A percentile compares a stretch with the other conserved stretches of the same genome.
Conservation (phyloP, 1,140 invertebrate genomes). For the Idris sp. region DNA sequence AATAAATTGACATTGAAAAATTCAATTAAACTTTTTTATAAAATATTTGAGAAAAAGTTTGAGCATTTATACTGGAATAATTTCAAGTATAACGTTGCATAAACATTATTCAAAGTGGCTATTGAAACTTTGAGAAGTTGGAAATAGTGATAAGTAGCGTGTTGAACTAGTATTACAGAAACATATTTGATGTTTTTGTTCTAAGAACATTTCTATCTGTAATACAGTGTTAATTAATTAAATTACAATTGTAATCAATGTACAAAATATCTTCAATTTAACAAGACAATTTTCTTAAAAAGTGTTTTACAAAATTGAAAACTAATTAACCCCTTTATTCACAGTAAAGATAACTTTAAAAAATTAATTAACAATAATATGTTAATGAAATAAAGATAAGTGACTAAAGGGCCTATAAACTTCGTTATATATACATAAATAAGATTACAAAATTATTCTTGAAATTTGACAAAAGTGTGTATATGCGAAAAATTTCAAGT, state of each 20-base stretch:
- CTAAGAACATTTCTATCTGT: constrained; percentile 38
- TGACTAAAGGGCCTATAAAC: too few relatives aligned
- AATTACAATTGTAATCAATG: constrained; percentile 14
- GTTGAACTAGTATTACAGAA: constrained; percentile 47
- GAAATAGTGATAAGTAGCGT: constrained; percentile 27
- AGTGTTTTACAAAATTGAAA: constrained; percentile 4
- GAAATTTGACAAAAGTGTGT: constrained; percentile 27
- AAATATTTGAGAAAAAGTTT: constrained; percentile 24
- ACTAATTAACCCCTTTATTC: too few relatives aligned
- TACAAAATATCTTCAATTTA: constrained; percentile 30
- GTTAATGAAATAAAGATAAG: too few relatives aligned
- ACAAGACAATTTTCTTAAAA: constrained; percentile 1
- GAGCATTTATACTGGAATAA: constrained; percentile 5
- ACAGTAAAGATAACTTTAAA: too few relatives aligned
- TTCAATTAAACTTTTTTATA: too few relatives aligned
- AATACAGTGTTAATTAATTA: constrained; percentile 36
- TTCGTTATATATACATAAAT: too few relatives aligned
- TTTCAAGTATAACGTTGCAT: constrained; percentile 15
- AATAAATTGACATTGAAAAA: too few relatives aligned
- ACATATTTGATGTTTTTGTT: constrained; percentile 51
- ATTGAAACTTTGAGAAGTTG: constrained; percentile 30
- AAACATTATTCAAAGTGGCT: constrained; percentile 23
- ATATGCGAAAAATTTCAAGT: constrained; percentile 40
- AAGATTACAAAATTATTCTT: constrained; percentile 4
- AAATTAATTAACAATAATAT: neutral